A percentile compares a stretch with the other conserved stretches of the same genome.
phyloP scores from a whole-genome alignment of 1,140 invertebrate genomes.

The Agrypnia vestita region DNA sequence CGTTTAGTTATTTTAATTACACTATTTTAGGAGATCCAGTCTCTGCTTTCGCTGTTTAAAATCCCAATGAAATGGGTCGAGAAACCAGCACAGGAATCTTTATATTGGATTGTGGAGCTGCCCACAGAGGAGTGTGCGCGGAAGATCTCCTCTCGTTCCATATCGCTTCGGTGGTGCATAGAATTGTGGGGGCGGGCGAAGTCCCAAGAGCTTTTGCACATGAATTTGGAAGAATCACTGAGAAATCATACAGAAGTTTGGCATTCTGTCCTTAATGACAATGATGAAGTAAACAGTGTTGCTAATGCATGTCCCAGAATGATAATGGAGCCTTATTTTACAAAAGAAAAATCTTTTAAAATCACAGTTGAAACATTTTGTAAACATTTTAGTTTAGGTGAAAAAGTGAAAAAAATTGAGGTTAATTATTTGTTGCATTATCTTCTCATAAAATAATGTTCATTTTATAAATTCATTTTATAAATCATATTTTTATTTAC shows the following conservation, averaged over 20 bases:
- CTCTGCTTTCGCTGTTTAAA: slow-evolving; percentile 78
- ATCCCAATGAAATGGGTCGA: slow-evolving; percentile 76
- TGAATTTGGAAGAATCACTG: slow-evolving; percentile 75
- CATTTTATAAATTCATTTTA: no score
- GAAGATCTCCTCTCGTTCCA: slow-evolving; percentile 82
- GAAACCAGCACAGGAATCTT: slow-evolving; percentile 76
- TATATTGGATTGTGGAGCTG: slow-evolving; percentile 86
- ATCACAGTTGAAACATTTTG: slow-evolving; percentile 92
- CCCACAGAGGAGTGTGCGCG: slow-evolving; percentile 76
- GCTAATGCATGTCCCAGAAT: slow-evolving; percentile 68
- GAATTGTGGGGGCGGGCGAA: slow-evolving; percentile 84
- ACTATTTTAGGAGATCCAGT: slow-evolving; percentile 81
- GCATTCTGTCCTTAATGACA: slow-evolving; percentile 58
- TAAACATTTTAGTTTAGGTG: slow-evolving; percentile 83
- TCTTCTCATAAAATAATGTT: not conserved
- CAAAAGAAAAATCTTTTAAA: slow-evolving; percentile 79
- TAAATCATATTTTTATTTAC: no score
- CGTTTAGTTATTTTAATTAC: not conserved
- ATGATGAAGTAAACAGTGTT: slow-evolving; percentile 54
- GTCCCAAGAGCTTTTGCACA: slow-evolving; percentile 76
- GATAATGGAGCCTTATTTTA: slow-evolving; percentile 73
- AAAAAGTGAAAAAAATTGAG: slow-evolving; percentile 91
- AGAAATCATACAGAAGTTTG: slow-evolving; percentile 64
- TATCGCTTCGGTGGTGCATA: slow-evolving; percentile 83
- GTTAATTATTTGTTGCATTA: slow-evolving; percentile 68